A percentile compares a stretch with the other conserved stretches of the same genome.
These are phyloP conservation scores for Gnathonemus echidnorhynchus DNA, from an alignment of 2,113 vertebrate species.

Conservation along the genomic window DNA sequence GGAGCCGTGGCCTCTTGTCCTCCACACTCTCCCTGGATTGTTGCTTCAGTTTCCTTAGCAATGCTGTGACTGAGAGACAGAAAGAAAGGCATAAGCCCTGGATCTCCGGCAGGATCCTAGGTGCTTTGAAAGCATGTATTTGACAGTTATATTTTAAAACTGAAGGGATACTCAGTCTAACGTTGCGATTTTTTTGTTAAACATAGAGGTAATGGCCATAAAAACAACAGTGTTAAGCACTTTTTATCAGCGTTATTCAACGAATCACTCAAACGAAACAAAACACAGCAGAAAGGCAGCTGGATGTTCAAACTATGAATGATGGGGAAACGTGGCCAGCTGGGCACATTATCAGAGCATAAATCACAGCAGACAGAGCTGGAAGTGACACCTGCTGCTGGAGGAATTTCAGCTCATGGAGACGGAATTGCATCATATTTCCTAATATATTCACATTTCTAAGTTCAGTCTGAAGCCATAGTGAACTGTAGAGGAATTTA, in stretches of 20 bases:
- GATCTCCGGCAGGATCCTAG: not conserved
- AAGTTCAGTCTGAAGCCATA: not conserved
- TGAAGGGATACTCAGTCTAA: not conserved
- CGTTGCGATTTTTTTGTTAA: not conserved
- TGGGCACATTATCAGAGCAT: not conserved
- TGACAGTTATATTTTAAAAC: not conserved
- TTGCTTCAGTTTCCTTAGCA: constrained; percentile 95
- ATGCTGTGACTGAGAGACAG: constrained; percentile 76
- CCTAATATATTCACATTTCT: not conserved
- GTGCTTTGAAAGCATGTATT: not conserved
- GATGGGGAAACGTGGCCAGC: not conserved
- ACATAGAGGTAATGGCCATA: not conserved
- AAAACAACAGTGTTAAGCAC: not conserved
- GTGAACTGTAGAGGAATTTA: not conserved
- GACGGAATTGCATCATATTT: not conserved
- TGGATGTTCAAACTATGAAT: not conserved
- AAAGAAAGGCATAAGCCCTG: not conserved
- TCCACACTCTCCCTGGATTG: constrained; percentile 96
- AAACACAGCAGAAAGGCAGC: not conserved
- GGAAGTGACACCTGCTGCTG: not conserved
- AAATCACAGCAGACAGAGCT: not conserved
- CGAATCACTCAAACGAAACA: not conserved
- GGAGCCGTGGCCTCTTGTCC: constrained; percentile 92
- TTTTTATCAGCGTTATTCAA: not conserved
- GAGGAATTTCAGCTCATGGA: not conserved